phyloP scores from a whole-genome alignment of 2,888 invertebrate species.

The Eutolmus rufibarbis region DNA sequence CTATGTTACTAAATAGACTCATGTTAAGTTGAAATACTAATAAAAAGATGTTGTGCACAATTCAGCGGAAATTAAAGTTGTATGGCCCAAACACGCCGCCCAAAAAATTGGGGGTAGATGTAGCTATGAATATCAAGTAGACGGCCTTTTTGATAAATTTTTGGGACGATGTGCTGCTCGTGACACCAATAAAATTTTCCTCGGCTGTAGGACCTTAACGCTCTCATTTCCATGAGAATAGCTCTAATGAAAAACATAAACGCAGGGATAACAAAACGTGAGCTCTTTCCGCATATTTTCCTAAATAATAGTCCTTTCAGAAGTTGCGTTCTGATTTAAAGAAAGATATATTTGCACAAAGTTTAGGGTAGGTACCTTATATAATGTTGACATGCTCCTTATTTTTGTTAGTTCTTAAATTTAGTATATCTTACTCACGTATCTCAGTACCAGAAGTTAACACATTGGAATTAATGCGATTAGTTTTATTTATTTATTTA shows the following conservation, averaged over 20 bases:
- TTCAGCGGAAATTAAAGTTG: neutral
- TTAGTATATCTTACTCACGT: neutral
- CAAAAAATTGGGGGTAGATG: neutral
- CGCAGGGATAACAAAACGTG: neutral
- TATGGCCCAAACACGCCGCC: neutral
- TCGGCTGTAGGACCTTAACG: neutral
- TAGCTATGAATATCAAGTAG: slow-evolving; percentile 17
- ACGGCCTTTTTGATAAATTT: neutral
- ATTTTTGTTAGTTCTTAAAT: neutral
- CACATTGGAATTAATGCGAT: neutral
- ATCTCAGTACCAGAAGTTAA: neutral
- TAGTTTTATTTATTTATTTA: neutral
- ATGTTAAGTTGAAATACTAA: neutral
- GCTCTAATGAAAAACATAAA: slow-evolving; percentile 1
- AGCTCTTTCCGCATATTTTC: neutral
- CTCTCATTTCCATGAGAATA: slow-evolving; percentile 2
- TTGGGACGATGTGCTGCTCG: neutral
- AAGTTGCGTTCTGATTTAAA: neutral
- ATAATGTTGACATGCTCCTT: neutral
- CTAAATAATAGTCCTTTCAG: neutral
- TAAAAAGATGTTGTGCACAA: neutral
- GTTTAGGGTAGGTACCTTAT: neutral
- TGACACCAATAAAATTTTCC: neutral
- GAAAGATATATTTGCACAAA: neutral
- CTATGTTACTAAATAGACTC: neutral